Percentiles rank a stretch among this genome's conserved stretches.
Evolutionary conservation across 1,140 invertebrate genomes (phyloP).

Genomic region (Gonioctena quinquepunctata): DNA sequence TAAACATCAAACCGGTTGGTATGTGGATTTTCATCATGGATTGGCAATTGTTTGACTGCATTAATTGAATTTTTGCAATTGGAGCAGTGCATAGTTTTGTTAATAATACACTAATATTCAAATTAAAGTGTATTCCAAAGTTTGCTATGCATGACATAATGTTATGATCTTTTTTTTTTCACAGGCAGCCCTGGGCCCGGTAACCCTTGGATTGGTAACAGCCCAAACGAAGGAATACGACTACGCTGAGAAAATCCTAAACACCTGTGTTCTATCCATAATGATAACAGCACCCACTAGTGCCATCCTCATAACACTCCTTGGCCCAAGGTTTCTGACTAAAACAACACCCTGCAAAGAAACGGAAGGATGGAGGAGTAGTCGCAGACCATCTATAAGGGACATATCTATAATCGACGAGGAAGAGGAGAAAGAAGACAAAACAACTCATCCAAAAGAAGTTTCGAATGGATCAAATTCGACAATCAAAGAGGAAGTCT

Average conservation of each 20-base stretch:
- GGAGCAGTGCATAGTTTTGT: too few species aligned
- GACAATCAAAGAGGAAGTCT: too few species aligned
- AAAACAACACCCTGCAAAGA: slow-evolving; percentile 66
- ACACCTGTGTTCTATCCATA: slow-evolving; percentile 85
- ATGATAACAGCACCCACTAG: slow-evolving; percentile 89
- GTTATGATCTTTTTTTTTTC: slow-evolving; percentile 33
- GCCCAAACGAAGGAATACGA: slow-evolving; percentile 54
- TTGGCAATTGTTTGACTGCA: too few species aligned
- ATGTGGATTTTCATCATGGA: too few species aligned
- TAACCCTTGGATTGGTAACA: slow-evolving; percentile 71
- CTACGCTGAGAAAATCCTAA: slow-evolving; percentile 68
- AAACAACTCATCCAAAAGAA: too few species aligned
- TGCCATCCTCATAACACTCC: slow-evolving; percentile 81
- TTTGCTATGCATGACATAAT: too few species aligned
- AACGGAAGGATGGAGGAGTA: slow-evolving; percentile 70
- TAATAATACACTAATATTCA: too few species aligned
- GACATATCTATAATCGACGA: slow-evolving; percentile 83
- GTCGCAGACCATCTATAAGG: slow-evolving; percentile 59
- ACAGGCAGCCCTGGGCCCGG: slow-evolving; percentile 80
- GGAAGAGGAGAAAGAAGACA: slow-evolving; percentile 62
- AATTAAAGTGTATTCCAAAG: too few species aligned
- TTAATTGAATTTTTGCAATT: too few species aligned
- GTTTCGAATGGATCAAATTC: too few species aligned
- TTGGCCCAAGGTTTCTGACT: slow-evolving; percentile 76
- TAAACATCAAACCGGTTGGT: too few species aligned